Conservation (phyloP, 2,797 vertebrate genomes). For the Enteromius argenteus region DNA sequence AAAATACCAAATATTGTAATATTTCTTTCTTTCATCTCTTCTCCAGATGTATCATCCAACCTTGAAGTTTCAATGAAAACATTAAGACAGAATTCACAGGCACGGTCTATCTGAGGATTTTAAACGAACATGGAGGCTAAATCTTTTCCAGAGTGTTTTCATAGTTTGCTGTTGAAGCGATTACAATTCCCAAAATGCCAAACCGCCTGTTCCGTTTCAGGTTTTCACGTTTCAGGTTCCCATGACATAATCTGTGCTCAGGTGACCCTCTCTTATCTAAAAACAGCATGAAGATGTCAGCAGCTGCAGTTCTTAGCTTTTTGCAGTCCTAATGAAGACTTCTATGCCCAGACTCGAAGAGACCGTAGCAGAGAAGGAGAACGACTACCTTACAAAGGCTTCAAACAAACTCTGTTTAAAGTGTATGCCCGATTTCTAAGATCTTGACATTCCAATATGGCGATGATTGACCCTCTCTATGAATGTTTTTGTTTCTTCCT, state of each 20-base stretch:
- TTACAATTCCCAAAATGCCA: conserved; percentile 36
- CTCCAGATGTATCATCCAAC: conserved; percentile 31
- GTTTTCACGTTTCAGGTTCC: neutral
- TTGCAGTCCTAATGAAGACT: conserved; percentile 76
- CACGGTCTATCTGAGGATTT: conserved; percentile 10
- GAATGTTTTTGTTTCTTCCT: conserved; percentile 78
- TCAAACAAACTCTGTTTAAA: conserved; percentile 65
- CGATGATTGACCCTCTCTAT: conserved; percentile 81
- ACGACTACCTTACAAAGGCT: conserved; percentile 22
- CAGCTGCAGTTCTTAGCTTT: conserved; percentile 86
- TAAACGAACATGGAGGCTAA: conserved; percentile 8
- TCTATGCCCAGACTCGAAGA: conserved; percentile 59
- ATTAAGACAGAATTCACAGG: neutral
- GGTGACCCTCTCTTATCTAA: conserved; percentile 35
- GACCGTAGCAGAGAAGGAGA: conserved; percentile 47
- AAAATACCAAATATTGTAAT: neutral
- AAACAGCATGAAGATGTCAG: conserved; percentile 30
- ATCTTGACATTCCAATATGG: conserved; percentile 88
- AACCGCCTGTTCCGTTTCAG: conserved; percentile 12
- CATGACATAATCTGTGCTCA: conserved; percentile 34
- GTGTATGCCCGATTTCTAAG: conserved; percentile 76
- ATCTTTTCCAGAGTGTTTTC: conserved; percentile 20
- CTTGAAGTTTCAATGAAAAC: conserved; percentile 28
- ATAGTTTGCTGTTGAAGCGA: conserved; percentile 1
- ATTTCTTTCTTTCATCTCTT: conserved; percentile 2